Evolutionary conservation across 2,113 vertebrate genomes (phyloP), one percentile per base, ranked within the genome.

Genomic region (Tetrax tetrax): DNA sequence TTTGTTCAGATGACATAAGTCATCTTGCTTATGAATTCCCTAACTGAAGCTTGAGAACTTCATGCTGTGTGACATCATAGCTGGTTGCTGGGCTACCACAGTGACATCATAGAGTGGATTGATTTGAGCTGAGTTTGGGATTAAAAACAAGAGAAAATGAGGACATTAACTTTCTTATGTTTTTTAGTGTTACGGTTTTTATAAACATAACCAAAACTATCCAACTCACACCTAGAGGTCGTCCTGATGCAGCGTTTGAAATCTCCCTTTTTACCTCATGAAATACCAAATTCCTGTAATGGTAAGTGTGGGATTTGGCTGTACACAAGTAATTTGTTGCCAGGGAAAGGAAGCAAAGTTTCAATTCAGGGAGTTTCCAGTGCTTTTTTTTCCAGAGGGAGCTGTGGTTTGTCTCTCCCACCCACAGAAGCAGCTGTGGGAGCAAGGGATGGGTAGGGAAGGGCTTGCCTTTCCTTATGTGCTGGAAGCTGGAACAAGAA

Each of bases 301-400:
- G 83, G 20, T 68, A 74, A 96, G n/a, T 93, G 80, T 90, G 89
- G 92, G 76, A 95, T 94, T 96, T 96, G 95, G 80, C 95, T 79
- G 48, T 79, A 84, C 57, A 57, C 0, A 1, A 79, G 48, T 59
- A 82, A 87, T 89, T 84, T 85, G 69, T 91, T 93, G 90, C 95
- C 93, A 96, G 71, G 61, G 65, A 92, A 96, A 91, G 80, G 69
- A 93, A 94, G 91, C 57, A 89, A 84, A 93, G 57, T 84, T 94
- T 95, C 89, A 91, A n/a, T 89, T 96, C 80, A 92, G 94, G 95
- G 88, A 96, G 89, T 96, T 96, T 96, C 96, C 95, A 95, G 57
- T 56, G 65, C 10, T 35, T 63, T 35, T 45, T 89, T 83, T 93
- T 81, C 89, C 96, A 95, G 81, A 69, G 91, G 81, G 93, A 96